A percentile compares a stretch with the other conserved stretches of the same genome.
phyloP scores from a whole-genome alignment of 2,888 invertebrate genomes.

The Temnothorax unifasciatus region DNA sequence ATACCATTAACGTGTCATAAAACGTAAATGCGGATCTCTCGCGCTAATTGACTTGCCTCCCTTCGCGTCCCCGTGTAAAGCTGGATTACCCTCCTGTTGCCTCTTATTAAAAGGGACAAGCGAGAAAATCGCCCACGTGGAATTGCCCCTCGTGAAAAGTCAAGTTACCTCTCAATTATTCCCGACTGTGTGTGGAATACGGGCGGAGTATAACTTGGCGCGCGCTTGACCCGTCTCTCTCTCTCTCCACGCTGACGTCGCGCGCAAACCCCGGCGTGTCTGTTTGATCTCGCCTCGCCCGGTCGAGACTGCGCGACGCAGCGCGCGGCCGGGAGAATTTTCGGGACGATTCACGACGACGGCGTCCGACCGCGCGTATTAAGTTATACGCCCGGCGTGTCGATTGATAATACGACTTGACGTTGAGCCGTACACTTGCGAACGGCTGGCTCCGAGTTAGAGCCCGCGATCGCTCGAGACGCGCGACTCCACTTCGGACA shows the following conservation, averaged over 20 bases:
- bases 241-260: background rate
- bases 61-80: slow-evolving; percentile 29
- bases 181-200: background rate
- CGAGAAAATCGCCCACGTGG: slow-evolving; percentile 30
- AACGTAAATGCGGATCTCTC: slow-evolving; percentile 43
- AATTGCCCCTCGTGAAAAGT: slow-evolving; percentile 33
- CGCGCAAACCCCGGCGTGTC: background rate
- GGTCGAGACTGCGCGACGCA: slow-evolving; percentile 49
- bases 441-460: slow-evolving; percentile 16
- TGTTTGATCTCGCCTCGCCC: slow-evolving; percentile 27
- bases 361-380: slow-evolving; percentile 34
- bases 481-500: slow-evolving; percentile 33
- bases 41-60: slow-evolving; percentile 46
- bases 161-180: slow-evolving; percentile 39
- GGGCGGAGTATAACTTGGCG: slow-evolving; percentile 31
- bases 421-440: slow-evolving; percentile 18
- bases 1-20: slow-evolving; percentile 47
- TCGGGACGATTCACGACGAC: slow-evolving; percentile 44
- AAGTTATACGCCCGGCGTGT: slow-evolving; percentile 51
- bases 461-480: slow-evolving; percentile 6
- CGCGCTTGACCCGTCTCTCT: slow-evolving; percentile 18
- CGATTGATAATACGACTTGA: slow-evolving; percentile 55
- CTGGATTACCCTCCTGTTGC: slow-evolving; percentile 25
- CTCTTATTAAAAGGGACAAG: slow-evolving; percentile 45
- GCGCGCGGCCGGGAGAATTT: slow-evolving; percentile 19